Base-by-base conservation (phyloP, 2,888 invertebrate species). In the Diabrotica balteata region DNA sequence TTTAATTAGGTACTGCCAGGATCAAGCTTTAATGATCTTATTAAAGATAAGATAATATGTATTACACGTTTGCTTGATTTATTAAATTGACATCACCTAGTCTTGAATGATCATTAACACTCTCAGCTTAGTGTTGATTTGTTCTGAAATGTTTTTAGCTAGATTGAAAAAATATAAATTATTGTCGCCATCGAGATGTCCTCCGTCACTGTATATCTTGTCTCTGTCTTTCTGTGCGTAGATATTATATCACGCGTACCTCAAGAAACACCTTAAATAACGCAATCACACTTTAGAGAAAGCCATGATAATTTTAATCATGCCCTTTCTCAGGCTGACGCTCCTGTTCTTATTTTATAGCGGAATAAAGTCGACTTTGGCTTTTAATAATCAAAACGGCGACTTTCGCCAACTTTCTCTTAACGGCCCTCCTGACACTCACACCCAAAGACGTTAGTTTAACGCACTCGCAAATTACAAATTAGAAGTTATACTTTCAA, bases 381-480 rank as follows among this genome's bases (percentile, higher is more conserved):
- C 74, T 73, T 79, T 79, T 81, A 81, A 82, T 82, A 82, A 81
- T 81, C 81, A 81, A 81, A 82, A 81, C 79, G 79, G 80, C 76
- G 80, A 82, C 81, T 81, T 81, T 81, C 81, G 75, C 78, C 79
- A 81, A 81, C 78, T 82, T 81, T 80, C 79, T 74, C 80, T 76
- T 80, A 81, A 82, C 80, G 80, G 80, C 81, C 77, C 82, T 81
- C 82, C 77, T 79, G 81, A 79, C 78, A 80, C 77, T 79, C 78
- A 78, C 78, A 78, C 77, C 77, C 79, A 77, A 79, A 80, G 80
- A 80, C 80, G 79, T 80, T 80, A 80, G 79, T 80, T 81, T 71
- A 81, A 82, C 81, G 82, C 81, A 82, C 82, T 80, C 78, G 80
- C 79, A 82, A 82, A 82, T 82, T 82, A 81, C 81, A 81, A 82